A percentile compares a stretch with the other conserved stretches of the same genome.
These are phyloP conservation scores for Clepsis dumicolana DNA, from an alignment of 2,888 invertebrate species.

Conservation along the genomic window DNA sequence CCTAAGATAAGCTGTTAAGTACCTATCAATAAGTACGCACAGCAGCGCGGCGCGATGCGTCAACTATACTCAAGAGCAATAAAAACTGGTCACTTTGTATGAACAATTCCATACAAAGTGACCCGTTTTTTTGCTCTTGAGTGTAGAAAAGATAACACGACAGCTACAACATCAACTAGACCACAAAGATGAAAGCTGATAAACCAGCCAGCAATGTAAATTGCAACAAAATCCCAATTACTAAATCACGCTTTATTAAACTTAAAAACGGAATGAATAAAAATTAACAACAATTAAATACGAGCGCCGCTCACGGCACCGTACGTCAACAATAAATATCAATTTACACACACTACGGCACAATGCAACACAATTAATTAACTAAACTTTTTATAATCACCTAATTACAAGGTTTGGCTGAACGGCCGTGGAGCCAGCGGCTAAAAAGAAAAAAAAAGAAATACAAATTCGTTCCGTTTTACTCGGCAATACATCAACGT, in stretches of 20 bases:
- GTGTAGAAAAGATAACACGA: too few relatives aligned
- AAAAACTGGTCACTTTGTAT: too few relatives aligned
- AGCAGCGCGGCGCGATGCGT: too few relatives aligned
- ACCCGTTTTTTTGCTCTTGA: too few relatives aligned
- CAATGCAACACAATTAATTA: conserved; percentile 77
- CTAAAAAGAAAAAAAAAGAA: conserved; percentile 58
- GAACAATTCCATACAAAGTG: too few relatives aligned
- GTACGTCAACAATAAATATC: conserved; percentile 81
- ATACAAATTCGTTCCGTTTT: conserved; percentile 63
- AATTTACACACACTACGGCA: conserved; percentile 68
- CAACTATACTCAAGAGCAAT: too few relatives aligned
- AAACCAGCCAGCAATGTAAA: conserved; percentile 48
- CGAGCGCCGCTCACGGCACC: conserved; percentile 65
- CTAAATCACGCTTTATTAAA: conserved; percentile 47
- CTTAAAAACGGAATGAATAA: conserved; percentile 53
- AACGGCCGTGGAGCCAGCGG: conserved; percentile 48
- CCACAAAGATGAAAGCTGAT: conserved; percentile 12
- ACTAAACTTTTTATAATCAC: conserved; percentile 74
- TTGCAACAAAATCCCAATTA: conserved; percentile 51
- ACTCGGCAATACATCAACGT: conserved; percentile 78
- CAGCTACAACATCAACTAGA: background rate
- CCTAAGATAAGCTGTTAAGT: too few relatives aligned
- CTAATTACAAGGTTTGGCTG: conserved; percentile 78
- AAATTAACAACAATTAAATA: conserved; percentile 63
- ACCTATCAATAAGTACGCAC: too few relatives aligned